Evolutionary conservation across 1,140 invertebrate genomes (phyloP).

Genomic region (Pararge aegeria): DNA sequence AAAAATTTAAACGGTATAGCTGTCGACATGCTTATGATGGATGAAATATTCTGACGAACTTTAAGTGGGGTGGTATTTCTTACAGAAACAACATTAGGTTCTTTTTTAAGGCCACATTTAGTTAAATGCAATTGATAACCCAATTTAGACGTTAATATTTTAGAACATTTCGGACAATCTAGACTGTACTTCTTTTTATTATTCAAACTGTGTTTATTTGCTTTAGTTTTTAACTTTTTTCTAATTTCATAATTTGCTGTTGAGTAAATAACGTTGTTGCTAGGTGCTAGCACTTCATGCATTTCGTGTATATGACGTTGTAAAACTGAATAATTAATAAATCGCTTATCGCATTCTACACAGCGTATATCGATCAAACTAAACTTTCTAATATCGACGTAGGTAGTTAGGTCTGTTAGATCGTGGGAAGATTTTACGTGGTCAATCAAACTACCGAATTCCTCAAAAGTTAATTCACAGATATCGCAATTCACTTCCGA

Average conservation of each 20-base stretch:
- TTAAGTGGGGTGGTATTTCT: constrained; percentile 30
- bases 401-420: constrained; percentile 34
- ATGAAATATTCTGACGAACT: constrained; percentile 52
- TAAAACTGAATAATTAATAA: constrained; percentile 24
- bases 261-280: background rate
- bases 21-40: constrained; percentile 58
- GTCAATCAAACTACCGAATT: constrained; percentile 37
- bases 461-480: constrained; percentile 41
- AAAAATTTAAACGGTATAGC: constrained; percentile 61
- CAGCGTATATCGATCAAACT: constrained; percentile 44
- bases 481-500: constrained; percentile 47
- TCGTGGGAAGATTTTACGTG: constrained; percentile 49
- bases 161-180: constrained; percentile 24
- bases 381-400: constrained; percentile 16
- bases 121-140: constrained; percentile 29
- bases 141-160: constrained; percentile 30
- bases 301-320: constrained; percentile 41
- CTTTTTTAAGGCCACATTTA: constrained; percentile 23
- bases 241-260: background rate
- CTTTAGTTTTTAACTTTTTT: background rate
- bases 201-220: background rate
- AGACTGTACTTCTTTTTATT: constrained; percentile 37
- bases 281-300: background rate
- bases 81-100: constrained; percentile 7
- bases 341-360: constrained; percentile 37